These are phyloP conservation scores for Hypolimnas misippus DNA, from an alignment of 2,888 invertebrate species.

Conservation along the genomic window DNA sequence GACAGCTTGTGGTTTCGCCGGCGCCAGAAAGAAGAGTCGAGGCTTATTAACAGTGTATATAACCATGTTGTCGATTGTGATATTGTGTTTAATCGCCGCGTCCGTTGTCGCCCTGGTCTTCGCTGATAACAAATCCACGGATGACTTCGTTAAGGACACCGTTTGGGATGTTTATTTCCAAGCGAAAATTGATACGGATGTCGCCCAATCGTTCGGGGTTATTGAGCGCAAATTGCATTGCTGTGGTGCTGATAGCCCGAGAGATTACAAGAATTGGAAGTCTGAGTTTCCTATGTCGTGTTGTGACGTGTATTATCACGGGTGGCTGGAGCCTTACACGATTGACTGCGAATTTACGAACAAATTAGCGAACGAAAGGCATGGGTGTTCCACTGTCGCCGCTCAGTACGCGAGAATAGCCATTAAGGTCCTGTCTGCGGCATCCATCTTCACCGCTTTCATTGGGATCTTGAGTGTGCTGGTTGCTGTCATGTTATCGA, in stretches of 20 bases:
- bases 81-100: slow-evolving; percentile 55
- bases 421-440: slow-evolving; percentile 62
- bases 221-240: slow-evolving; percentile 72
- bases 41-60: slow-evolving; percentile 59
- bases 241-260: slow-evolving; percentile 71
- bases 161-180: slow-evolving; percentile 73
- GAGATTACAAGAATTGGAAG: slow-evolving; percentile 73
- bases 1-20: slow-evolving; percentile 65
- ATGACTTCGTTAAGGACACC: slow-evolving; percentile 69
- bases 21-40: slow-evolving; percentile 60
- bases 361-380: slow-evolving; percentile 72
- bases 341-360: slow-evolving; percentile 73
- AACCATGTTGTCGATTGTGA: slow-evolving; percentile 55
- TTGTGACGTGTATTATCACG: slow-evolving; percentile 72
- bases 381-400: slow-evolving; percentile 70
- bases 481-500: slow-evolving; percentile 56
- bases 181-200: slow-evolving; percentile 57
- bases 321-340: slow-evolving; percentile 62
- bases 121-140: slow-evolving; percentile 64
- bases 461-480: slow-evolving; percentile 59
- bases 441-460: slow-evolving; percentile 61
- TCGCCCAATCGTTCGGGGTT: slow-evolving; percentile 57
- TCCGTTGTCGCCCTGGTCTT: slow-evolving; percentile 65
- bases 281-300: slow-evolving; percentile 70
- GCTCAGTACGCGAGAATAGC: slow-evolving; percentile 66